These are phyloP conservation scores for Eupithecia vulgata DNA, from an alignment of 2,888 invertebrate species.

Conservation along the genomic window DNA sequence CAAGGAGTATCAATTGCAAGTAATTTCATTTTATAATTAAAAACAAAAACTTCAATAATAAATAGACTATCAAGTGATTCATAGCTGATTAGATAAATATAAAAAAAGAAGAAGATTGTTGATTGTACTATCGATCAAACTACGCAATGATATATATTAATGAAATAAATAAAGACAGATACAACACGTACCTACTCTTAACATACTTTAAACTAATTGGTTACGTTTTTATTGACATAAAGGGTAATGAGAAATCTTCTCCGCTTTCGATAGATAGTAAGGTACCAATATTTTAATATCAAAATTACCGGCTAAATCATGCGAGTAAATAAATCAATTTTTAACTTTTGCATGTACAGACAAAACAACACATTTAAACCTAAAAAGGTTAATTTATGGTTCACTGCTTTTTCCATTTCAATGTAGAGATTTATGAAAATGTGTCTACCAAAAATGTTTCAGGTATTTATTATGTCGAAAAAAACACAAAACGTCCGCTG, in stretches of 20 bases:
- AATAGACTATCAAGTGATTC: no score
- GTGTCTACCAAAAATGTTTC: conserved; percentile 41
- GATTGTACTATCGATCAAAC: no score
- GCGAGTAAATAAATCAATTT: neutral
- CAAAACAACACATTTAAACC: conserved; percentile 4
- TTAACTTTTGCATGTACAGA: neutral
- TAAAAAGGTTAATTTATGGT: conserved; percentile 15
- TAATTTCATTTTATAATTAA: no score
- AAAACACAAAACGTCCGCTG: conserved; percentile 69
- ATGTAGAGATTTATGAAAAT: conserved; percentile 34
- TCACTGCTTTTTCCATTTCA: conserved; percentile 16
- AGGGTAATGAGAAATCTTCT: neutral
- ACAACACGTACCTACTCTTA: no score
- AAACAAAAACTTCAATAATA: no score
- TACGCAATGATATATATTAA: no score
- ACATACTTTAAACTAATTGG: no score
- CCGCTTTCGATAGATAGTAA: neutral
- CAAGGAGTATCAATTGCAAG: no score
- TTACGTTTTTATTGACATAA: neutral
- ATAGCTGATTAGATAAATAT: no score
- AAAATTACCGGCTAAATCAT: neutral
- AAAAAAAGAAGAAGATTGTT: no score
- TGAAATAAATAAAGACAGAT: no score
- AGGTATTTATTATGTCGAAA: conserved; percentile 49
- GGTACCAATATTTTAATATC: neutral